These are phyloP conservation scores for Nemoura dubitans DNA, from an alignment of 2,888 invertebrate species.

Conservation along the genomic window DNA sequence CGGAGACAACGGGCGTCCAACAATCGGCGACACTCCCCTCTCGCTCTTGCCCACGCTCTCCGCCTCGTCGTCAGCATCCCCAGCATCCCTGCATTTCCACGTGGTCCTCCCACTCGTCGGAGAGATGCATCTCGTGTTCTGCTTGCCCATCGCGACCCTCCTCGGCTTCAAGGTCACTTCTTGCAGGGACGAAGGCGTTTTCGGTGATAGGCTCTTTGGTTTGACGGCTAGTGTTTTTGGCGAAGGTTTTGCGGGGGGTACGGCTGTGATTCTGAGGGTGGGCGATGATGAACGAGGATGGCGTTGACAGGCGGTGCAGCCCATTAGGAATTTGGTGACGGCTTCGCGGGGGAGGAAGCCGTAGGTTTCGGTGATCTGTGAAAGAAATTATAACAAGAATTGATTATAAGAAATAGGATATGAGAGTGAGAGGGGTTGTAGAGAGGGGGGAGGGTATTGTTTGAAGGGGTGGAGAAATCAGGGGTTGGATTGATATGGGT, in stretches of 20 bases:
- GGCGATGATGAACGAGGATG: slow-evolving; percentile 74
- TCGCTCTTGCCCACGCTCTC: neutral
- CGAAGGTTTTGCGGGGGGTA: slow-evolving; percentile 58
- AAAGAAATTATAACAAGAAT: slow-evolving; percentile 18
- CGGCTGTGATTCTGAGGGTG: slow-evolving; percentile 57
- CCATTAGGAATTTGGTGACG: slow-evolving; percentile 93
- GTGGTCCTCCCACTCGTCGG: slow-evolving; percentile 57
- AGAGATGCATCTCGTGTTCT: slow-evolving; percentile 42
- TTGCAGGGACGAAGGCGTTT: neutral
- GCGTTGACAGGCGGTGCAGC: slow-evolving; percentile 92
- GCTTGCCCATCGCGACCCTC: neutral
- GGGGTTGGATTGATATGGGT: too few species aligned
- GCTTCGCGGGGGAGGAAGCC: slow-evolving; percentile 96
- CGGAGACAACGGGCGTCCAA: neutral
- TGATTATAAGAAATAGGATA: slow-evolving; percentile 34
- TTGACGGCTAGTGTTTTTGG: neutral
- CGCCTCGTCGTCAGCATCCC: slow-evolving; percentile 37
- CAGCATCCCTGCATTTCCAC: slow-evolving; percentile 50
- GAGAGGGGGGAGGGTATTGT: slow-evolving; percentile 48
- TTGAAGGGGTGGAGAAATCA: slow-evolving; percentile 44
- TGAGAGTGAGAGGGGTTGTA: slow-evolving; percentile 48
- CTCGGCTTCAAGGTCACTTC: neutral
- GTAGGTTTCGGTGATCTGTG: slow-evolving; percentile 95
- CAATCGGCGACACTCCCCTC: slow-evolving; percentile 54
- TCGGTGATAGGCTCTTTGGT: neutral